Evolutionary conservation across 2,113 vertebrate genomes (phyloP).

Genomic region (Actinemys pallida): DNA sequence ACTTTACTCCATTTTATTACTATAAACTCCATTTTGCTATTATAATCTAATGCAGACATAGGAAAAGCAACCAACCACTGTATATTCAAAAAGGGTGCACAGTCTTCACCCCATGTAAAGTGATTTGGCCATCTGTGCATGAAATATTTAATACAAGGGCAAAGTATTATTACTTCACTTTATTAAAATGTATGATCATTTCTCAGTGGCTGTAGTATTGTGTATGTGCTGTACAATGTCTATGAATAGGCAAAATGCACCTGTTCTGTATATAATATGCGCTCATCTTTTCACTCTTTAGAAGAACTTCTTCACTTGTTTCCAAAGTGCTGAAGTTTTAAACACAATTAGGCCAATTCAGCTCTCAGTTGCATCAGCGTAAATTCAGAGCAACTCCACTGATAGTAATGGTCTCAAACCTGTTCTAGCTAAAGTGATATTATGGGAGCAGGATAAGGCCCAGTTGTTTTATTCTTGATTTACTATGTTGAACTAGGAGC

Average conservation of each 20-base stretch:
- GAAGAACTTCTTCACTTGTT: not conserved
- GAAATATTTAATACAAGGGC: not conserved
- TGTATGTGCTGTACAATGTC: not conserved
- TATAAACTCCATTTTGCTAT: not conserved
- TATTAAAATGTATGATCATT: not conserved
- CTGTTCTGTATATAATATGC: not conserved
- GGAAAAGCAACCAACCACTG: not conserved
- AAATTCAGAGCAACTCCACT: not conserved
- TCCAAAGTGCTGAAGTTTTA: not conserved
- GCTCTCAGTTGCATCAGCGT: not conserved
- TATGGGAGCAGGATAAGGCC: not conserved
- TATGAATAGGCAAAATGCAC: not conserved
- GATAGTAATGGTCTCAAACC: not conserved
- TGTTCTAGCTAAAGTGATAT: not conserved
- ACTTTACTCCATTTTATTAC: not conserved
- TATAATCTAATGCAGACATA: not conserved
- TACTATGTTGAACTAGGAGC: not conserved
- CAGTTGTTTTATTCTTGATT: not conserved
- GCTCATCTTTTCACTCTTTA: not conserved
- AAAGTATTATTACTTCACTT: not conserved
- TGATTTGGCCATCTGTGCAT: not conserved
- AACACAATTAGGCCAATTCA: not conserved
- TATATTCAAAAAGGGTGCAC: not conserved
- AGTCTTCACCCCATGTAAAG: not conserved
- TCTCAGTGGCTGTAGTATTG: not conserved